Evolutionary conservation across 2,113 vertebrate genomes (phyloP), one percentile per base, ranked within the genome.

Genomic region (Oenanthe oenanthe): DNA sequence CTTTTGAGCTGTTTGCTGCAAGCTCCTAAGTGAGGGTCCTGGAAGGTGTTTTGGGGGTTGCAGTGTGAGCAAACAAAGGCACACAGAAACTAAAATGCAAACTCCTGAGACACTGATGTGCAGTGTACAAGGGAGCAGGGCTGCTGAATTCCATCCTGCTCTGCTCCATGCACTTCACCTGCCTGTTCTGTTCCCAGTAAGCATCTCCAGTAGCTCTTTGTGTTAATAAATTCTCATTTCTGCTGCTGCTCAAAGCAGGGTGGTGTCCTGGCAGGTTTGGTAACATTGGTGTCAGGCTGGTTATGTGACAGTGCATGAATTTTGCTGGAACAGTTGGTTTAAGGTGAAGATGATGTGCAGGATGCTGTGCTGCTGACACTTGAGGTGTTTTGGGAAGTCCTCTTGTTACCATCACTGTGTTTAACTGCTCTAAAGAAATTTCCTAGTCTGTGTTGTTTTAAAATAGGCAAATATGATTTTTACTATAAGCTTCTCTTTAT

Each of bases 211-310:
- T 2, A 61, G 43, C n/a, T 10, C 29, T 34, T 67, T 20, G 31
- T 2, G 0, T 38, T 53, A 22, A 29, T 48, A 32, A 85, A 57
- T 61, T 2, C 3, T 12, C 21, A 1, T 32, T 79, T 29, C 67
- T 80, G 70, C 32, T 81, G 68, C 84, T 78, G 68, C 43, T 67
- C 18, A 2, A 11, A n/a, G 60, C 4, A n/a, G 66, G 38, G 9
- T 17, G 57, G 13, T 71, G 68, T 47, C 43, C 66, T 42, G 70
- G 22, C 15, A 43, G 56, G 60, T 29, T 86, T 53, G 51, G 19
- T 53, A 28, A 19, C 36, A 7, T 58, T 8, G 4, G 18, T 42
- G 50, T 68, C n/a, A 0, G 1, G 0, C 20, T 71, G 28, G 26
- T 66, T 92, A 2, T 21, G 48, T 71, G 68, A n/a, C 32, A 34